These are phyloP conservation scores for Mallotus villosus DNA, from an alignment of 2,797 vertebrate genomes.

Conservation along the genomic window DNA sequence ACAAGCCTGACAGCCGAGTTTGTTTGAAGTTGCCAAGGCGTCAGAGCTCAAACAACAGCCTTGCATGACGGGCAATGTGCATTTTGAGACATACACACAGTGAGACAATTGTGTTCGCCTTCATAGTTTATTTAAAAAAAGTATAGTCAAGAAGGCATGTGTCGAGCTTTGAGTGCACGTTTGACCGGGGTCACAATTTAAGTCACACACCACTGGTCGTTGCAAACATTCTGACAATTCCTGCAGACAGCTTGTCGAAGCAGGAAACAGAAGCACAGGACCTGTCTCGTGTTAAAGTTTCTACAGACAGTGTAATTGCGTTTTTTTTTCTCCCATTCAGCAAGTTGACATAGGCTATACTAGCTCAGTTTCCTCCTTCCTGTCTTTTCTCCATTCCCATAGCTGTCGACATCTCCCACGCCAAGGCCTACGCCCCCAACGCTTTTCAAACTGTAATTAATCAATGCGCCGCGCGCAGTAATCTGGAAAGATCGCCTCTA, in stretches of 20 bases:
- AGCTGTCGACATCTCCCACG: slow-evolving; percentile 29
- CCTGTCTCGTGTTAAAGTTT: neutral
- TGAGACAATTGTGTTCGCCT: neutral
- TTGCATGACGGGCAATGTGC: neutral
- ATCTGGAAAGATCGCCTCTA: slow-evolving; percentile 73
- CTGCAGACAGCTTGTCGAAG: too few species aligned
- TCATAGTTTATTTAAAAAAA: too few species aligned
- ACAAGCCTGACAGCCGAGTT: neutral
- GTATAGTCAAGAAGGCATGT: too few species aligned
- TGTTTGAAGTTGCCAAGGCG: slow-evolving; percentile 51
- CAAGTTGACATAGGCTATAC: slow-evolving; percentile 11
- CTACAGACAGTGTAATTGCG: too few species aligned
- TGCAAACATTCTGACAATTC: too few species aligned
- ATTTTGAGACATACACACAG: neutral
- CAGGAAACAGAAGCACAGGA: neutral
- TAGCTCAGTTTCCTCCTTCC: slow-evolving; percentile 7
- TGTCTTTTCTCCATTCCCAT: slow-evolving; percentile 25
- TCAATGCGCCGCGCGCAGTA: slow-evolving; percentile 63
- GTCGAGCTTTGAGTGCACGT: too few species aligned
- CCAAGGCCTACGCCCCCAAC: slow-evolving; percentile 49
- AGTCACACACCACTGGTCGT: too few species aligned
- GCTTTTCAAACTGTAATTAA: slow-evolving; percentile 78
- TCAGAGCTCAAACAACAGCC: slow-evolving; percentile 44
- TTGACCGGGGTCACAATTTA: too few species aligned
- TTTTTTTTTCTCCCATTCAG: slow-evolving; percentile 60